Evolutionary conservation across 2,888 invertebrate genomes (phyloP).

Genomic region (Ametastegia equiseti): DNA sequence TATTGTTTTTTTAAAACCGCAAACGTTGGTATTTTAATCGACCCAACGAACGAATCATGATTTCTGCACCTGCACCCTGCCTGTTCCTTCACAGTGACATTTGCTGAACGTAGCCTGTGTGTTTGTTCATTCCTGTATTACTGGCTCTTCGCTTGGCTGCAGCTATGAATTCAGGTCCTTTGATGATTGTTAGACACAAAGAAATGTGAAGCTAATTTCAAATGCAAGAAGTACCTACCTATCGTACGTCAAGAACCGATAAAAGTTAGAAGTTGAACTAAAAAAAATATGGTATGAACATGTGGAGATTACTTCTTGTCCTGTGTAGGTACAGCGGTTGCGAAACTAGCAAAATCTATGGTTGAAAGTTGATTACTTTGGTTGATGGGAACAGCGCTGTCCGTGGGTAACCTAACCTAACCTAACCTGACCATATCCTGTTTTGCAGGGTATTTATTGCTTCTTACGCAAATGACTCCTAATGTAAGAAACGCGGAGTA

Average conservation of each 20-base stretch:
- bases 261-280: no score
- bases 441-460: slow-evolving; percentile 24
- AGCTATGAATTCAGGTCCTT: neutral
- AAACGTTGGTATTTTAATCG: slow-evolving; percentile 37
- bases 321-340: no score
- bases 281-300: neutral
- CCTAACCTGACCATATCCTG: slow-evolving; percentile 13
- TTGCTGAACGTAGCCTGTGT: neutral
- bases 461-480: slow-evolving; percentile 26
- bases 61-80: slow-evolving; percentile 24
- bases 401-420: neutral
- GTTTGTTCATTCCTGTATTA: neutral
- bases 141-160: neutral
- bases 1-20: slow-evolving; percentile 37
- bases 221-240: neutral
- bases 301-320: neutral
- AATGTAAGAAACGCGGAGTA: slow-evolving; percentile 18
- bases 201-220: neutral
- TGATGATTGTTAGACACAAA: neutral
- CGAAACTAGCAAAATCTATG: slow-evolving; percentile 8
- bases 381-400: neutral
- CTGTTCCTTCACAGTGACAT: slow-evolving; percentile 19
- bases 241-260: no score
- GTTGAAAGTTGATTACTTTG: slow-evolving; percentile 20
- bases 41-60: slow-evolving; percentile 32